phyloP scores from a whole-genome alignment of 1,140 invertebrate genomes.

The Galleria mellonella region DNA sequence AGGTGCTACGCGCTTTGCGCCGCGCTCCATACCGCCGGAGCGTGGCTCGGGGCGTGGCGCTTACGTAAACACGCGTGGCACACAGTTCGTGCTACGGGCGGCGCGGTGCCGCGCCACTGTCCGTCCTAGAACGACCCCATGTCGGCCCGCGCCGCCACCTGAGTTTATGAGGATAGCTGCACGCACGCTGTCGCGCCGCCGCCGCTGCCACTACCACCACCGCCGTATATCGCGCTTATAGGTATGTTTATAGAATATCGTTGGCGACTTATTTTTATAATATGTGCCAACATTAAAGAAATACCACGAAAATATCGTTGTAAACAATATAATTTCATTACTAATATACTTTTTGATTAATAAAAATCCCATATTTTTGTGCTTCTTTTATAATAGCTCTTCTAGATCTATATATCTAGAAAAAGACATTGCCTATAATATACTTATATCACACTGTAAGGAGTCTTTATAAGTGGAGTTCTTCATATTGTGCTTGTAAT shows the following conservation, averaged over 20 bases:
- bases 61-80: slow-evolving; percentile 70
- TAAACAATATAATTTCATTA: no score
- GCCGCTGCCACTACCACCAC: slow-evolving; percentile 53
- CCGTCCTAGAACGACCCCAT: slow-evolving; percentile 66
- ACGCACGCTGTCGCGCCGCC: slow-evolving; percentile 48
- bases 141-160: slow-evolving; percentile 55
- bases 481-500: no score
- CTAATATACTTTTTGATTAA: no score
- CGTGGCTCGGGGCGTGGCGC: slow-evolving; percentile 72
- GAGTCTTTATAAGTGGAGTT: no score
- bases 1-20: slow-evolving; percentile 62
- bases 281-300: no score
- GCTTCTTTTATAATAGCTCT: no score
- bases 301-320: no score
- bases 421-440: no score
- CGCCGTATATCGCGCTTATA: slow-evolving; percentile 61
- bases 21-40: slow-evolving; percentile 66
- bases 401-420: no score
- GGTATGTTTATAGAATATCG: slow-evolving; percentile 26
- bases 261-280: no score
- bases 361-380: no score
- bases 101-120: slow-evolving; percentile 50
- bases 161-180: slow-evolving; percentile 51
- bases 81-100: slow-evolving; percentile 35
- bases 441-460: no score